A percentile compares a stretch with the other conserved stretches of the same genome.
Evolutionary conservation across 2,797 vertebrate genomes (phyloP).

Genomic region (Taeniopygia guttata): DNA sequence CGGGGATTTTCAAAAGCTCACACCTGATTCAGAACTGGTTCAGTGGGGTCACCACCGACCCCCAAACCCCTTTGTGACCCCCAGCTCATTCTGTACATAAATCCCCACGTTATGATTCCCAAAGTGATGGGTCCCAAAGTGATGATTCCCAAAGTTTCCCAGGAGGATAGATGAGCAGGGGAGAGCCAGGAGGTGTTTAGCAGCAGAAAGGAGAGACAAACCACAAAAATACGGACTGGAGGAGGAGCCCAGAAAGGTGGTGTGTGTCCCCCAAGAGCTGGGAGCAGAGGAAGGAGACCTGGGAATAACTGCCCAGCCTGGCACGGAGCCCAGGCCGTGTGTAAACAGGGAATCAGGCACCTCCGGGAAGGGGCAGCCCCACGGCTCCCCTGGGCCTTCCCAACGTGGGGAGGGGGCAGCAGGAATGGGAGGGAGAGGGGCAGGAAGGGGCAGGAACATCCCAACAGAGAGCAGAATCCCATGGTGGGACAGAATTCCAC

Average conservation of each 20-base stretch:
- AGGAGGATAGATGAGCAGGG: neutral
- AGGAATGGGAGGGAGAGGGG: accelerated
- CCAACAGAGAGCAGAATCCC: neutral
- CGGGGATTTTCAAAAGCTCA: neutral
- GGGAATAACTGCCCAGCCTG: neutral
- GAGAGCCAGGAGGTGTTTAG: neutral
- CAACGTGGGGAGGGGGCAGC: accelerated
- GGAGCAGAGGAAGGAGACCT: neutral
- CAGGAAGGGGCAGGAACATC: neutral
- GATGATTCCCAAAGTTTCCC: neutral
- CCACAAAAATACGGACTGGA: accelerated
- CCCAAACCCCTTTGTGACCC: neutral
- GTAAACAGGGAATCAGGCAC: conserved; percentile 49
- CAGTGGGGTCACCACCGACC: neutral
- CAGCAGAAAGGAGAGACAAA: neutral
- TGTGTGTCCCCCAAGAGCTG: accelerated
- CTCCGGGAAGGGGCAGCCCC: neutral
- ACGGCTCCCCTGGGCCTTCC: neutral
- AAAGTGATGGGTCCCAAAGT: neutral
- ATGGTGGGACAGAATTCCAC: accelerated
- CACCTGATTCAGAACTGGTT: neutral
- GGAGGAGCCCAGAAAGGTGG: neutral
- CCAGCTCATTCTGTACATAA: neutral
- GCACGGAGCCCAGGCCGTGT: neutral
- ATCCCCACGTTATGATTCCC: neutral